Percentiles rank a stretch among this genome's conserved stretches.
Evolutionary conservation across 2,888 invertebrate genomes (phyloP).

Genomic region (Meteorus colon): DNA sequence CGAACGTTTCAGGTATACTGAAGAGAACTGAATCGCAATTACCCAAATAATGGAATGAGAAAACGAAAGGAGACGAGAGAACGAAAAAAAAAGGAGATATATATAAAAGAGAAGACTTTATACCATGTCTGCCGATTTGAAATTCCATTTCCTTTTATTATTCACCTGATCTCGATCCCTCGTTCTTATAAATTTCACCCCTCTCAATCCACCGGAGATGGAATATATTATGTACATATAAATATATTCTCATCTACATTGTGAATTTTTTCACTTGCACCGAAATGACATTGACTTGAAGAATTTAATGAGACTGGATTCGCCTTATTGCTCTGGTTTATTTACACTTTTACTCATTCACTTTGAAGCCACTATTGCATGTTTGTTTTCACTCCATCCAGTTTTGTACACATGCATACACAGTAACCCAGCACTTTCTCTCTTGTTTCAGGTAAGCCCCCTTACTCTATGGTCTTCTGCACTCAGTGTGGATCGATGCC

Average conservation of each 20-base stretch:
- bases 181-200: conserved; percentile 43
- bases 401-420: conserved; percentile 42
- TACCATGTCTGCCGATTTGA: conserved; percentile 54
- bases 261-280: not conserved
- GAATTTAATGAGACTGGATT: conserved; percentile 28
- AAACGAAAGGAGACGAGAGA: not conserved
- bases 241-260: conserved; percentile 1
- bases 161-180: conserved; percentile 49
- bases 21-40: conserved; percentile 49
- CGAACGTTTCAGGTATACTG: conserved; percentile 56
- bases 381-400: conserved; percentile 44
- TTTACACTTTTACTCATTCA: conserved; percentile 40
- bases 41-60: conserved; percentile 45
- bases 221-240: not conserved
- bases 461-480: conserved; percentile 42
- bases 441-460: conserved; percentile 69
- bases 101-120: not conserved
- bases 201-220: conserved; percentile 16
- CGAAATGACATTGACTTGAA: conserved; percentile 18
- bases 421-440: conserved; percentile 55
- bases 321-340: conserved; percentile 29
- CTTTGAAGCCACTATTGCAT: conserved; percentile 44
- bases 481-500: conserved; percentile 41
- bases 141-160: conserved; percentile 63
- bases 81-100: not conserved